Base-by-base conservation (phyloP, 2,888 invertebrate species). In the Geotrupes spiniger region DNA sequence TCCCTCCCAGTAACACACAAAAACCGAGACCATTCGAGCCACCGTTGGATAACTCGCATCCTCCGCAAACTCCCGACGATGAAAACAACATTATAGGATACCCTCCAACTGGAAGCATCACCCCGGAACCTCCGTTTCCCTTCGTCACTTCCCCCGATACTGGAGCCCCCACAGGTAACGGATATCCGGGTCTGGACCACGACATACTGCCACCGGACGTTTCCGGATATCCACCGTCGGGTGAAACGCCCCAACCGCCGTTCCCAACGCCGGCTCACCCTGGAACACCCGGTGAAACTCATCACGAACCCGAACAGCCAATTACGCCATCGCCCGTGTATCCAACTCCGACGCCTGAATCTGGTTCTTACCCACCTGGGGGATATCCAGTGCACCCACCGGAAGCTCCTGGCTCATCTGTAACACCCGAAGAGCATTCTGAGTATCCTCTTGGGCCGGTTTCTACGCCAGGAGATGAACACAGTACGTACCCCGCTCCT, bases 21-120 rank as follows among this genome's bases (percentile, higher is more conserved):
- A 82, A 78, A 64, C 86, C 86, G n/a, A 74, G 85, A 57, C 85
- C 85, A 1, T 86, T 86, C 66, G 80, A 83, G 65, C 76, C 82
- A 2, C 68, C 71, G 1, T 57, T 2, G 5, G n/a, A 33, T n/a
- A 6, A 21, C 3, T 21, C 21, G 21, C 21, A 21, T 6, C 21
- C 69, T 9, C 65, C 68, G 0, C 26, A 16, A 40, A 50, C 59
- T 14, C 53, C 50, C 27, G 60, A 61, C 26, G 54, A 53, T 29
- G 60, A 61, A 29, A 54, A 54, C 17, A 61, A 56, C 38, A 51
- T 54, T 29, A 54, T 59, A 11, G 64, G 64, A 10, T 64, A 64
- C 49, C 62, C 64, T 6, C 64, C 70, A 31, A 56, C 69, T 10
- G 72, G 71, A 16, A 57, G 51, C 55, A 65, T 59, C 57, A 70